These are phyloP conservation scores for Furnarius figulus DNA, from an alignment of 2,113 vertebrate genomes.

Conservation along the genomic window DNA sequence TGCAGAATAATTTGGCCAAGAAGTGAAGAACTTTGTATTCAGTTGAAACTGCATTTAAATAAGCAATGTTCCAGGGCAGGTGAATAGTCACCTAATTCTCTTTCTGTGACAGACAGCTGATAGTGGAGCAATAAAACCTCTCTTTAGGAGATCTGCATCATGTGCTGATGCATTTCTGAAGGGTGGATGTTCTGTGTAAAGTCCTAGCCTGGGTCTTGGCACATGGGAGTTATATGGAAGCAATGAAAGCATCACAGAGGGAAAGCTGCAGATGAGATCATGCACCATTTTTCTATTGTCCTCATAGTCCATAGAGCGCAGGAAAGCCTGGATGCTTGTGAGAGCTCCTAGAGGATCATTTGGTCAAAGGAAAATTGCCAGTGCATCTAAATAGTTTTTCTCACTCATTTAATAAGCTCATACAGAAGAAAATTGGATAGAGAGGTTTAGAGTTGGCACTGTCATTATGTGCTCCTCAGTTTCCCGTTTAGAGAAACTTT, in stretches of 20 bases:
- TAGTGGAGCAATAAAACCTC: neutral
- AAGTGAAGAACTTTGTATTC: neutral
- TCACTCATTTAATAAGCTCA: neutral
- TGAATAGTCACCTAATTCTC: neutral
- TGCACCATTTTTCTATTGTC: neutral
- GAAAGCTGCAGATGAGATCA: neutral
- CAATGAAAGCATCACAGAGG: neutral
- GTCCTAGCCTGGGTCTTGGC: neutral
- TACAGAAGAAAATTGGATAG: neutral
- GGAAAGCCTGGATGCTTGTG: neutral
- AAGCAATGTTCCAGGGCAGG: neutral
- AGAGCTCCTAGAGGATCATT: neutral
- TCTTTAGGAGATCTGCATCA: neutral
- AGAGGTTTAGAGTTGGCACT: neutral
- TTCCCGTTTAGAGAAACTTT: neutral
- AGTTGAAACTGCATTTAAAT: neutral
- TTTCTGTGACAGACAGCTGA: neutral
- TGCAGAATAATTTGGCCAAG: conserved; percentile 29
- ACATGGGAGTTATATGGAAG: neutral
- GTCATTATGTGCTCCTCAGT: neutral
- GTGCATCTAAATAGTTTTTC: neutral
- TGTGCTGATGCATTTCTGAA: neutral
- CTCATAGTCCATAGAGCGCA: neutral
- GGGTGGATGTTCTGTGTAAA: neutral
- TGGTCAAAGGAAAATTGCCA: neutral